Conservation (phyloP, 2,888 invertebrate genomes). For the Pristionchus fissidentatus region DNA sequence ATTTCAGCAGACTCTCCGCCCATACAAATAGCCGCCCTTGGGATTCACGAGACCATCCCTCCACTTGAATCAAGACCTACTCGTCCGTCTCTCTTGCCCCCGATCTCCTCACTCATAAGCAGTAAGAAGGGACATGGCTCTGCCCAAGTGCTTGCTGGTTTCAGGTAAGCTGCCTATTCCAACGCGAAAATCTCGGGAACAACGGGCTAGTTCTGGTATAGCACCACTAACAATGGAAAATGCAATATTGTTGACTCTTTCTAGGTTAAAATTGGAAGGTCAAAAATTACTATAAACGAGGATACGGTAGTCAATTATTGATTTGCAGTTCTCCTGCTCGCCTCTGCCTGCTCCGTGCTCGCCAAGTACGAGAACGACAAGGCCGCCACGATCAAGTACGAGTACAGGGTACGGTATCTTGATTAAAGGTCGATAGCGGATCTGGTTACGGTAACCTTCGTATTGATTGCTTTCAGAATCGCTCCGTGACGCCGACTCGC, state of each 20-base stretch:
- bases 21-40: slow-evolving; percentile 7
- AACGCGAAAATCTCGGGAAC: no score
- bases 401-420: not conserved
- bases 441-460: no score
- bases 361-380: not conserved
- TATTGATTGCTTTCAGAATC: not conserved
- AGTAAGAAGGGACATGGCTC: not conserved
- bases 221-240: no score
- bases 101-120: no score
- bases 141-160: not conserved
- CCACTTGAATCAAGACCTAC: no score
- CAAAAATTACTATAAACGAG: not conserved
- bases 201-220: no score
- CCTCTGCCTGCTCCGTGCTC: not conserved
- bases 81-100: no score
- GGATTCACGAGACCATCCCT: no score
- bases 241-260: no score
- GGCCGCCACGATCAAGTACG: not conserved
- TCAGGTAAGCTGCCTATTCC: no score
- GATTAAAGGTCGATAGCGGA: not conserved
- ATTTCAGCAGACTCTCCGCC: slow-evolving; percentile 1
- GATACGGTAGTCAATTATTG: not conserved
- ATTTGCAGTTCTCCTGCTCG: not conserved
- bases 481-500: not conserved
- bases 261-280: no score